Evolutionary conservation across 1,140 invertebrate species (phyloP).

Genomic region (Sarcophaga peregrina): DNA sequence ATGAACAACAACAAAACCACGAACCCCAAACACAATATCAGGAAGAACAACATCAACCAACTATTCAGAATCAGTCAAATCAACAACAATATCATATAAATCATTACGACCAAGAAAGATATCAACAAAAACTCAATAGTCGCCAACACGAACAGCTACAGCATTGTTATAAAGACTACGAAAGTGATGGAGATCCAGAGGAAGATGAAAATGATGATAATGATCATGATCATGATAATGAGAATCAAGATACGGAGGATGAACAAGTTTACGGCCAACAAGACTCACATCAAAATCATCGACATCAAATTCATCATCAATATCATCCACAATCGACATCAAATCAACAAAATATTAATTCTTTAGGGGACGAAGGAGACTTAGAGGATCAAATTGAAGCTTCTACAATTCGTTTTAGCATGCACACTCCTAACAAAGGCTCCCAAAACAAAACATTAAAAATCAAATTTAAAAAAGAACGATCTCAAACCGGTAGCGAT

Average conservation of each 20-base stretch:
- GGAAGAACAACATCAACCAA: constrained; percentile 20
- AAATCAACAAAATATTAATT: background rate
- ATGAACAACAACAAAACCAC: constrained; percentile 42
- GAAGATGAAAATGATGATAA: constrained; percentile 36
- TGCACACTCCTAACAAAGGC: constrained; percentile 49
- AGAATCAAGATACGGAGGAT: constrained; percentile 46
- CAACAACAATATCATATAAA: constrained; percentile 52
- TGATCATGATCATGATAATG: constrained; percentile 49
- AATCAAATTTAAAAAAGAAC: constrained; percentile 63
- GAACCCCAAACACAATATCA: constrained; percentile 48
- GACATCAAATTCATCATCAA: constrained; percentile 12
- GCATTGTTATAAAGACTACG: constrained; percentile 52
- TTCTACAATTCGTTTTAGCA: constrained; percentile 55
- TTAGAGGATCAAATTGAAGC: constrained; percentile 54
- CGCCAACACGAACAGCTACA: constrained; percentile 46
- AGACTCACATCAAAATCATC: background rate
- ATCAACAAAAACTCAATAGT: background rate
- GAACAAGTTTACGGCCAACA: constrained; percentile 32
- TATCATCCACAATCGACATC: background rate
- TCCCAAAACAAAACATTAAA: constrained; percentile 62
- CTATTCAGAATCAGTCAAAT: constrained; percentile 47
- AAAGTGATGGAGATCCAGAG: constrained; percentile 42
- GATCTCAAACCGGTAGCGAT: constrained; percentile 34
- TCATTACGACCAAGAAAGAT: background rate
- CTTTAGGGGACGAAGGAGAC: background rate